Base-by-base conservation (phyloP, 2,797 vertebrate species). In the Myotis daubentonii region DNA sequence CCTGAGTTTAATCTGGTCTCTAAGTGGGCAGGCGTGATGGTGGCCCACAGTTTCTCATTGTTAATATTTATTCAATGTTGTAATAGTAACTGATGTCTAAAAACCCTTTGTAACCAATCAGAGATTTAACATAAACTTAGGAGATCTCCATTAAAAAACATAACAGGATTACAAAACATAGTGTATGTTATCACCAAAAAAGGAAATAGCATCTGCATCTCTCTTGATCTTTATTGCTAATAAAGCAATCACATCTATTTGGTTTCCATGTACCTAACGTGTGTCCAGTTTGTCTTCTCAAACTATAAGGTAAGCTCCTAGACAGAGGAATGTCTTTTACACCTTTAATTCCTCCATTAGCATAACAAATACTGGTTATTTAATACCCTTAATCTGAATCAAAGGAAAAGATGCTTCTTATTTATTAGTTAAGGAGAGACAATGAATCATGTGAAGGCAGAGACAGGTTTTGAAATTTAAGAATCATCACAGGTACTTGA, bases 31-130 rank as follows among this genome's bases (percentile, higher is more conserved):
- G 96, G 94, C 85, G 28, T 36, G 96, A 93, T 12, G 83, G 91
- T 60, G 95, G 96, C 95, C 97, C 96, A 94, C 55, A 87, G 76
- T 53, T 87, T 95, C 90, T 94, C 92, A 89, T 72, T 80, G 55
- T 92, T 96, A 97, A 96, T 95, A 97, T 81, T 89, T 22, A 87
- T 93, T 97, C 94, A 80, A 96, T 92, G 95, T 65, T 97, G 93
- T 95, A 97, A 88, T 81, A 97, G 78, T 92, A 97, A 95, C 55
- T 81, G 60, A 96, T 93, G 87, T 41, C 30, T 74, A 94, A 97
- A 87, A 25, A n/a, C 57, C 88, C 75, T 97, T 97, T 22, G 23
- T 28, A 62, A 86, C 51, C 36, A 78, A 49, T 95, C 96, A 96
- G 97, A 97, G 70, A 81, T 49, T 90, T 75, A 66, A 74, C 6